Evolutionary conservation across 2,888 invertebrate genomes (phyloP).

Genomic region (Oeneis ivallda): DNA sequence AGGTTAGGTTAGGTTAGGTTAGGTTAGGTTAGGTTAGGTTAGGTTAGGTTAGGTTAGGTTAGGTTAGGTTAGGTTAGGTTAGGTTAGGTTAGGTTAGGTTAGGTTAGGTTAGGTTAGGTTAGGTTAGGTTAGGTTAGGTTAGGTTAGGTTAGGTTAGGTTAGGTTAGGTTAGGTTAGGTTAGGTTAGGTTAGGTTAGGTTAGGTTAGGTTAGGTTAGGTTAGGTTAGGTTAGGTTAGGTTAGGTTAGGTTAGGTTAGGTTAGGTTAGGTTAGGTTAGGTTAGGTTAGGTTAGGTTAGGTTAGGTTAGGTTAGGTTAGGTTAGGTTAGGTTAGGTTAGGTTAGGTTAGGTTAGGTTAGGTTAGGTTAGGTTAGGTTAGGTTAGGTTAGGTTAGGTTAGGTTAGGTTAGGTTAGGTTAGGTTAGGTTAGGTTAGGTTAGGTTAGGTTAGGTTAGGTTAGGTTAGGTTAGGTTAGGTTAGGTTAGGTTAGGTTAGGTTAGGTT

Average conservation of each 20-base stretch:
- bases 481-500: constrained; percentile 12
- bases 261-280: constrained; percentile 20
- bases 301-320: constrained; percentile 13
- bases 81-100: too few relatives aligned
- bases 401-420: constrained; percentile 12
- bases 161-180: too few relatives aligned
- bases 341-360: constrained; percentile 14
- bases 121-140: too few relatives aligned
- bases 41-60: too few relatives aligned
- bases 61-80: too few relatives aligned
- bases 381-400: constrained; percentile 20
- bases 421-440: constrained; percentile 12
- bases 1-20: too few relatives aligned
- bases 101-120: too few relatives aligned
- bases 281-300: constrained; percentile 20
- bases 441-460: constrained; percentile 12
- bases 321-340: constrained; percentile 20
- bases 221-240: constrained; percentile 17
- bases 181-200: too few relatives aligned
- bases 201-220: too few relatives aligned
- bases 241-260: constrained; percentile 13
- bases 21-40: too few relatives aligned
- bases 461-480: constrained; percentile 12
- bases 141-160: too few relatives aligned
- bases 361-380: constrained; percentile 19